Base-by-base conservation (phyloP, 2,888 invertebrate species). In the Melangyna quadrimaculata region DNA sequence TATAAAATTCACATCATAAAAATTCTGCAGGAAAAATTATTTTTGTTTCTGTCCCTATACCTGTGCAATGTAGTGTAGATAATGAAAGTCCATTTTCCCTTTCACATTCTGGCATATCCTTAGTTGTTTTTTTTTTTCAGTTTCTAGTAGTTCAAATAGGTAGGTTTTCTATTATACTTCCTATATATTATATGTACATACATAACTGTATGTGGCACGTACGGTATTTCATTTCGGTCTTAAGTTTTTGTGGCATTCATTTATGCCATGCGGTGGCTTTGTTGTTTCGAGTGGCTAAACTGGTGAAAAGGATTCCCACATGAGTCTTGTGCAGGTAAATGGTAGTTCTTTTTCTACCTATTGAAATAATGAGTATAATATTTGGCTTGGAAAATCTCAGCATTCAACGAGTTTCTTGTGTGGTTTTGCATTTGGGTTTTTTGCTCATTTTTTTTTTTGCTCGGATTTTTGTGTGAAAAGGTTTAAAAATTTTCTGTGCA, bases 181-280 rank as follows among this genome's bases (percentile, higher is more conserved):
- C 29, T 27, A 29, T 19, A n/a, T n/a, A n/a, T n/a, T n/a, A n/a
- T n/a, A n/a, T n/a, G 10, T 19, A 32, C 29, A 53, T 17, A 17
- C 4, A n/a, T 61, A 53, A 57, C 19, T 22, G 37, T 72, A 67
- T 78, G 57, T 51, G 77, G 77, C 72, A 81, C 59, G 86, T 81
- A 77, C 35, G 86, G 86, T 81, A 86, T 86, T 86, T 86, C 81
- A 81, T 86, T 86, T 81, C 80, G 78, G 77, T 81, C 78, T 81
- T 78, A 73, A 81, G 81, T 86, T 81, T 69, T 48, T 86, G 81
- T 81, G 81, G 86, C 77, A 73, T 73, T 77, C 84, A 81, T 81
- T 77, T 86, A 81, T 86, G 75, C 84, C 67, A 55, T 86, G 81
- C 86, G 81, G 86, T 81, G 55, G 77, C 86, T 86, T 86, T 86